phyloP scores from a whole-genome alignment of 2,888 invertebrate genomes.

The Alloscopus bannaensis region DNA sequence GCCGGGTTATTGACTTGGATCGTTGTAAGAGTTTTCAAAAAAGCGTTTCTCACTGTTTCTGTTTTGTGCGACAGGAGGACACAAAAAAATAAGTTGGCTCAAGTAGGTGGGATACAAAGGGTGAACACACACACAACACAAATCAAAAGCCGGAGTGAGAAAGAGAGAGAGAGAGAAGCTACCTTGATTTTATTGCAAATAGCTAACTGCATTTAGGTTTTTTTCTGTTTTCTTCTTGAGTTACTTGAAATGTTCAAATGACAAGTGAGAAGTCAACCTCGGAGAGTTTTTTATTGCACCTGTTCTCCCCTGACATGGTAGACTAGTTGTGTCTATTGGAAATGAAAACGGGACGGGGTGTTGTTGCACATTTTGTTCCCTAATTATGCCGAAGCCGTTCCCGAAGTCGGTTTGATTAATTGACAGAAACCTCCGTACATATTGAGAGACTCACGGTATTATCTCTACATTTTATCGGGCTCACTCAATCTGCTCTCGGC shows the following conservation, averaged over 20 bases:
- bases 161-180: no score
- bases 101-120: neutral
- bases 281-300: neutral
- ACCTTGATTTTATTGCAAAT: conserved; percentile 7
- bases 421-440: no score
- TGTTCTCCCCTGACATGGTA: neutral
- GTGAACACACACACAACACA: neutral
- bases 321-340: neutral
- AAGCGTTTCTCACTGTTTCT: neutral
- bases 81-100: no score
- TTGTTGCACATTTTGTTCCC: neutral
- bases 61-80: neutral
- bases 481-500: no score
- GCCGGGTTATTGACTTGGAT: conserved; percentile 58
- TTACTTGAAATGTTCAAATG: neutral
- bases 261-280: neutral
- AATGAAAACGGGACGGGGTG: neutral
- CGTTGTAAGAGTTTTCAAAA: conserved; percentile 3
- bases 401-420: neutral
- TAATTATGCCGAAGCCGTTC: neutral
- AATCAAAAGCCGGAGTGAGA: no score
- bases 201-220: neutral
- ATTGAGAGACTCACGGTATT: no score
- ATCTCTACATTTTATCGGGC: no score
- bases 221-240: neutral